Percentiles rank a stretch among this genome's conserved stretches.
Conservation (phyloP, 1,140 invertebrate genomes). For the Drosophila busckii region DNA sequence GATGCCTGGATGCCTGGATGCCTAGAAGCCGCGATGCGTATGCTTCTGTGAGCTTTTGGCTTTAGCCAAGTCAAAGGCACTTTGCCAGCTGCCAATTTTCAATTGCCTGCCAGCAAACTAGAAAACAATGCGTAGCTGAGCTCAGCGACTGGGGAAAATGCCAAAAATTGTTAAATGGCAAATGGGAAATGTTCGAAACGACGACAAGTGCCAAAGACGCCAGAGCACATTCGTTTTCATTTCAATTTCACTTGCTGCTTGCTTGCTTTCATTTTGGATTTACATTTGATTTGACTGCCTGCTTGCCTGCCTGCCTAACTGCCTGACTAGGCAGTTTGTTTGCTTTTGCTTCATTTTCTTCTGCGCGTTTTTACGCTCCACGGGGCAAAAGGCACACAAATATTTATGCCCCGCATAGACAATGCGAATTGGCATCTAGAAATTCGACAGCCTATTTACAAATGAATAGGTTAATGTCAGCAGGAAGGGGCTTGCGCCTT, state of each 20-base stretch:
- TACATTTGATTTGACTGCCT: slow-evolving; percentile 72
- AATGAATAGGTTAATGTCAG: slow-evolving; percentile 75
- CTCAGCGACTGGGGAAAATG: too few species aligned
- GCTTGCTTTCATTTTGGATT: slow-evolving; percentile 73
- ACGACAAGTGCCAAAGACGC: slow-evolving; percentile 28
- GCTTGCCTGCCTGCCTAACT: slow-evolving; percentile 9
- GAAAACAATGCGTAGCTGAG: slow-evolving; percentile 34
- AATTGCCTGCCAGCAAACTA: slow-evolving; percentile 51
- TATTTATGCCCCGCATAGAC: slow-evolving; percentile 61
- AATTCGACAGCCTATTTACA: slow-evolving; percentile 76
- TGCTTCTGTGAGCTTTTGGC: slow-evolving; percentile 18
- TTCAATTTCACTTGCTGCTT: slow-evolving; percentile 68
- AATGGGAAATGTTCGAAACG: too few species aligned
- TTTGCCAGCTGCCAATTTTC: slow-evolving; percentile 71
- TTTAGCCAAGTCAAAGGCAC: slow-evolving; percentile 36
- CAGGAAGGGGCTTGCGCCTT: slow-evolving; percentile 10
- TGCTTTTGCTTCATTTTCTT: slow-evolving; percentile 23
- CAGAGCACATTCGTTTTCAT: slow-evolving; percentile 59
- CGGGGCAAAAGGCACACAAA: slow-evolving; percentile 61
- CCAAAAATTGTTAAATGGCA: too few species aligned
- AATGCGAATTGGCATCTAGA: slow-evolving; percentile 39
- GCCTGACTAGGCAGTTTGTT: slow-evolving; percentile 27
- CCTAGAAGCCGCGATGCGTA: slow-evolving; percentile 8
- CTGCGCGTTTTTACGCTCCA: slow-evolving; percentile 63
- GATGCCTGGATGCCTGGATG: slow-evolving; percentile 38